Percentiles rank a stretch among this genome's conserved stretches.
phyloP scores from a whole-genome alignment of 2,113 vertebrate species.

The Colinus virginianus region DNA sequence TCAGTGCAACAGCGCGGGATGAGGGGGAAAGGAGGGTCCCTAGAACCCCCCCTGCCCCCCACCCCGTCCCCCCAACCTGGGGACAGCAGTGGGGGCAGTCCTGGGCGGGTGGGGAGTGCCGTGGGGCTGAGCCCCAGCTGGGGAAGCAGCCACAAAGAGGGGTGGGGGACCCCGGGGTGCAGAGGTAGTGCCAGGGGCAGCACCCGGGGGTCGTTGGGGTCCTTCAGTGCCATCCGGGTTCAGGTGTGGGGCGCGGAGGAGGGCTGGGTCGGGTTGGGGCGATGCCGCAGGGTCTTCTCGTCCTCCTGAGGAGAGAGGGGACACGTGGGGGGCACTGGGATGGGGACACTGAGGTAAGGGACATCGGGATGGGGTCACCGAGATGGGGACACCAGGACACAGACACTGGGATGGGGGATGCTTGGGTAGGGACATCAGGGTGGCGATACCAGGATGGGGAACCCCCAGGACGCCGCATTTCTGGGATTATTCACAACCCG shows the following conservation, averaged over 20 bases:
- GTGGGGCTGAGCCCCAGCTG: background rate
- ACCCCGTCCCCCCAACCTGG: background rate
- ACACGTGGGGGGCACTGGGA: background rate
- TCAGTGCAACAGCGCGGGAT: background rate
- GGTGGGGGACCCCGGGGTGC: background rate
- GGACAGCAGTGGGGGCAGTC: background rate
- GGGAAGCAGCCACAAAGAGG: background rate
- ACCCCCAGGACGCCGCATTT: background rate
- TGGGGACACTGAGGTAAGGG: no score
- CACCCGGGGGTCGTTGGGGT: background rate
- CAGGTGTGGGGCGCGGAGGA: background rate
- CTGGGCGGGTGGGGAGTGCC: background rate
- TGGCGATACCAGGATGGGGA: no score
- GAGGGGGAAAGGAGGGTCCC: background rate
- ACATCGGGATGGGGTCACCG: no score
- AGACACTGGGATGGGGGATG: no score
- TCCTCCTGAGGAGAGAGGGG: slow-evolving; percentile 47
- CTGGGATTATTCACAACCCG: background rate
- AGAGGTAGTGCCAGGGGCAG: background rate
- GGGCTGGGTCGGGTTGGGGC: background rate
- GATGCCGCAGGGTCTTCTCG: slow-evolving; percentile 55
- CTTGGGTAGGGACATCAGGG: no score
- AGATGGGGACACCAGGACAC: no score
- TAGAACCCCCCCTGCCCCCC: background rate
- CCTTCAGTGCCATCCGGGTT: background rate